phyloP scores from a whole-genome alignment of 1,140 invertebrate genomes.

The Macrobrachium nipponense region DNA sequence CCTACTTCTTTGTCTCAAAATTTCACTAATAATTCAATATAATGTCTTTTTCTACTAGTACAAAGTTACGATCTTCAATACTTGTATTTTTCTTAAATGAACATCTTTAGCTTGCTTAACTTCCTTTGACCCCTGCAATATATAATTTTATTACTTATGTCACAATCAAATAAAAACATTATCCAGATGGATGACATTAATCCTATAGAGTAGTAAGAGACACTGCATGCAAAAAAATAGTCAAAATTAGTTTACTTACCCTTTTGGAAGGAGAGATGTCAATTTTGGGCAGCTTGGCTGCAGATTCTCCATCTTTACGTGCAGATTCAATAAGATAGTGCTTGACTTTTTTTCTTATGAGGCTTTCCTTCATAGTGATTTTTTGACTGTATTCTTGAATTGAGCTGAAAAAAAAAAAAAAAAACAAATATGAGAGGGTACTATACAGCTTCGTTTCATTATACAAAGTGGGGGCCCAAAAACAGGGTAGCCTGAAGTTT shows the following conservation, averaged over 20 bases:
- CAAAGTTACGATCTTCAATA: too few relatives aligned
- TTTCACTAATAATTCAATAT: too few relatives aligned
- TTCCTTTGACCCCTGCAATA: too few relatives aligned
- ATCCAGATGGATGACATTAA: neutral
- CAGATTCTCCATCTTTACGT: constrained; percentile 34
- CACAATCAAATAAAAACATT: too few relatives aligned
- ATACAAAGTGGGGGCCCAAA: too few relatives aligned
- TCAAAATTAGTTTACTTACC: constrained; percentile 13
- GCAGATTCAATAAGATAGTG: constrained; percentile 22
- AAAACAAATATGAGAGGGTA: neutral
- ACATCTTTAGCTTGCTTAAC: too few relatives aligned
- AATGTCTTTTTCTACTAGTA: too few relatives aligned
- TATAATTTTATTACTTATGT: too few relatives aligned
- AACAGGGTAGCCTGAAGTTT: too few relatives aligned
- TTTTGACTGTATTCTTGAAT: constrained; percentile 59
- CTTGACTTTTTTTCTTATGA: constrained; percentile 59
- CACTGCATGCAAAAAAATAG: neutral
- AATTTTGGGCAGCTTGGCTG: constrained; percentile 41
- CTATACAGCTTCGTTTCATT: too few relatives aligned
- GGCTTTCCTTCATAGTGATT: constrained; percentile 63
- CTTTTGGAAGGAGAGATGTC: constrained; percentile 49
- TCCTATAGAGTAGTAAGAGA: neutral
- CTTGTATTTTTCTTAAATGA: too few relatives aligned
- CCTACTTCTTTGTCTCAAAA: too few relatives aligned
- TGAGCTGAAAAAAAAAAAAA: constrained; percentile 58